These are phyloP conservation scores for Bombycilla garrulus DNA, from an alignment of 2,113 vertebrate species.

Conservation along the genomic window DNA sequence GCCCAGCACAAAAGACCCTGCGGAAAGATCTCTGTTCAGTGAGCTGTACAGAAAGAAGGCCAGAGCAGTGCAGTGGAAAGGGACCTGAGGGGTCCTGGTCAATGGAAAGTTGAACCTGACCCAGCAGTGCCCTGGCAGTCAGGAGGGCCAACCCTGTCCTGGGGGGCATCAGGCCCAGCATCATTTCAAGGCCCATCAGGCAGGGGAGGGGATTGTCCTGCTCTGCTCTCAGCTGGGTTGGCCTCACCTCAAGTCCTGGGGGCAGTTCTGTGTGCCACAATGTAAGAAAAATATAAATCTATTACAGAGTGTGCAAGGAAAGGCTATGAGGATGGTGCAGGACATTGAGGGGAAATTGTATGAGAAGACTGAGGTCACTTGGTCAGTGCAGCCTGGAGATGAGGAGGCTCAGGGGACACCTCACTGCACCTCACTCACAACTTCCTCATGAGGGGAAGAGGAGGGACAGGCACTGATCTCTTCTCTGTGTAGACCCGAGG, in stretches of 20 bases:
- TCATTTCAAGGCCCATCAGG: fast-evolving
- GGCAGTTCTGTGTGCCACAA: not conserved
- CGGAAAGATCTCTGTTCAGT: not conserved
- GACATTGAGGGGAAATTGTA: fast-evolving
- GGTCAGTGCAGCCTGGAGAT: not conserved
- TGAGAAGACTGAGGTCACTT: not conserved
- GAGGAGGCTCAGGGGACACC: not conserved
- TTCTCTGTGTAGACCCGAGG: fast-evolving
- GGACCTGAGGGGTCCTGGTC: not conserved
- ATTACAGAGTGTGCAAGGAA: not conserved
- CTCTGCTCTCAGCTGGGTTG: not conserved
- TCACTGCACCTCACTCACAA: not conserved
- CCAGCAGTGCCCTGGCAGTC: not conserved
- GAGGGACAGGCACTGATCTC: not conserved
- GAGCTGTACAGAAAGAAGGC: not conserved
- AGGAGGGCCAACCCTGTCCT: not conserved
- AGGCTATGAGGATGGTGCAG: not conserved
- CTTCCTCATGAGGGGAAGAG: fast-evolving
- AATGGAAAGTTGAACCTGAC: not conserved
- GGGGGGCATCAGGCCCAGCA: not conserved
- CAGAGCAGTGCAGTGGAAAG: not conserved
- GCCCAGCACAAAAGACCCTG: not conserved
- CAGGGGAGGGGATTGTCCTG: not conserved
- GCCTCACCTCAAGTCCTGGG: fast-evolving
- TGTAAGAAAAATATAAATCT: not conserved